These are phyloP conservation scores for Ceratothoa steindachneri DNA, from an alignment of 2,888 invertebrate genomes.

Conservation along the genomic window DNA sequence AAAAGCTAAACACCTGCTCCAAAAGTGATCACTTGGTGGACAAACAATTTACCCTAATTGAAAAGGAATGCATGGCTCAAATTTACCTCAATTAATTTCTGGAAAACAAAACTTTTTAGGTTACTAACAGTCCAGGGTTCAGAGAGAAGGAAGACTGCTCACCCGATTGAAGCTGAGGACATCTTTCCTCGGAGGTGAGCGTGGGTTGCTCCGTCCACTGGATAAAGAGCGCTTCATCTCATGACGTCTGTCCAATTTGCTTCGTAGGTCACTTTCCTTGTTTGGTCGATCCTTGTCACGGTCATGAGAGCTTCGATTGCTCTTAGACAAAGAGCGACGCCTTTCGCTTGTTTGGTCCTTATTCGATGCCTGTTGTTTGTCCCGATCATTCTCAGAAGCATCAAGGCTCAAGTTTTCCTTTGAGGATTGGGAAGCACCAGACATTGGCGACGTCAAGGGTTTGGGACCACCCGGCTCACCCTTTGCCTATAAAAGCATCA, in stretches of 20 bases:
- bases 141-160: too few relatives aligned
- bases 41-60: too few relatives aligned
- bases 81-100: too few relatives aligned
- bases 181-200: not conserved
- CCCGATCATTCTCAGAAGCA: not conserved
- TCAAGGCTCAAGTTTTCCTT: not conserved
- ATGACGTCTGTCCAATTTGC: not conserved
- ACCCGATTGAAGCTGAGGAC: conserved; percentile 3
- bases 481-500: not conserved
- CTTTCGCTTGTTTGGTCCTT: not conserved
- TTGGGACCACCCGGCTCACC: not conserved
- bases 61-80: too few relatives aligned
- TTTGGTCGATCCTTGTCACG: not conserved
- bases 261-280: not conserved
- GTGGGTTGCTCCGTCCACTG: not conserved
- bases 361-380: not conserved
- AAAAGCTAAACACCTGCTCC: too few relatives aligned
- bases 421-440: not conserved
- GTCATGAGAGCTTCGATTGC: not conserved
- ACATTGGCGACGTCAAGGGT: too few relatives aligned
- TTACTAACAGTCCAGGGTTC: too few relatives aligned
- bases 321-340: not conserved
- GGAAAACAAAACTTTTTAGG: too few relatives aligned
- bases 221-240: not conserved
- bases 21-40: too few relatives aligned